Percentiles rank a stretch among this genome's conserved stretches.
phyloP scores from a whole-genome alignment of 2,797 vertebrate genomes.

The Oreochromis grahami region DNA sequence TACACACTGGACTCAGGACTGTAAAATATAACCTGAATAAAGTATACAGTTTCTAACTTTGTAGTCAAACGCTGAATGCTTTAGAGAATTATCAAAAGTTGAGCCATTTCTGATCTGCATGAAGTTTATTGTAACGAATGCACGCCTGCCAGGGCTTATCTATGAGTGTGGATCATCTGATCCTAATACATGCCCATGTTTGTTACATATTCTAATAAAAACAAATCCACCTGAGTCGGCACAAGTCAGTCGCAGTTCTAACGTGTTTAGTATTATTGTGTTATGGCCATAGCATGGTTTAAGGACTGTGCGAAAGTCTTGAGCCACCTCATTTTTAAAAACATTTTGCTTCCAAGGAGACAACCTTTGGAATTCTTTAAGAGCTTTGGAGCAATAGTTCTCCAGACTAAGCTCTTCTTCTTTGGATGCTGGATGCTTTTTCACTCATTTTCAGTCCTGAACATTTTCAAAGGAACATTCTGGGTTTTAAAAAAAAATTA shows the following conservation, averaged over 20 bases:
- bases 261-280: neutral
- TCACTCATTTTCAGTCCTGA: neutral
- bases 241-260: neutral
- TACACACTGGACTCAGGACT: constrained; percentile 61
- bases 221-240: neutral
- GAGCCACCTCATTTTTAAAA: accelerated
- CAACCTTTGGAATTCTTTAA: accelerated
- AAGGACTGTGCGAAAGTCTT: neutral
- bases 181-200: neutral
- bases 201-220: constrained; percentile 35
- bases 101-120: constrained; percentile 6
- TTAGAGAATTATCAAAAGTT: neutral
- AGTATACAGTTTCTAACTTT: constrained; percentile 20
- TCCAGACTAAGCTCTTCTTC: accelerated
- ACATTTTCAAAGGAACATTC: neutral
- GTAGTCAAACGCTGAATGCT: neutral
- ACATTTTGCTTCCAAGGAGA: neutral
- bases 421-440: neutral
- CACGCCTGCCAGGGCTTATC: neutral
- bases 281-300: neutral
- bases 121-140: constrained; percentile 3
- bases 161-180: neutral
- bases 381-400: accelerated
- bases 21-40: constrained; percentile 34
- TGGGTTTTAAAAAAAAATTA: accelerated